A percentile compares a stretch with the other conserved stretches of the same genome.
These are phyloP conservation scores for Scylla paramamosain DNA, from an alignment of 1,140 invertebrate genomes.

Conservation along the genomic window DNA sequence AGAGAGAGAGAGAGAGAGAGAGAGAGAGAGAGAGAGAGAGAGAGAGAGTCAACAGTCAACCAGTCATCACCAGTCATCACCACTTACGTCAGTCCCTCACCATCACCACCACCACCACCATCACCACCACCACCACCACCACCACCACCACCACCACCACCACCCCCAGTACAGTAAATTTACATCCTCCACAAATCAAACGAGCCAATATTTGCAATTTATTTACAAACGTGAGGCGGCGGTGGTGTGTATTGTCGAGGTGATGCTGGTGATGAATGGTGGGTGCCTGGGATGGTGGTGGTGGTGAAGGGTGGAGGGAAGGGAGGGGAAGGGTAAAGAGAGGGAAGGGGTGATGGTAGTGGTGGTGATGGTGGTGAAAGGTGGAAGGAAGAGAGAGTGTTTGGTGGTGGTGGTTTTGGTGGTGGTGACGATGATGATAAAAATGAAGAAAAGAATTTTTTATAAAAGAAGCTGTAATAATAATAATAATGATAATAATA, in stretches of 20 bases:
- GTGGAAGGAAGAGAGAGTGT: neutral
- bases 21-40: neutral
- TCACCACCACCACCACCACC: neutral
- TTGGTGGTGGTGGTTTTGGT: too few species aligned
- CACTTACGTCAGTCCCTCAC: neutral
- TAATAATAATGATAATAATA: too few species aligned
- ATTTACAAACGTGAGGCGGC: slow-evolving; percentile 29
- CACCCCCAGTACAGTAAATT: neutral
- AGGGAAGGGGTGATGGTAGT: neutral
- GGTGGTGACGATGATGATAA: too few species aligned
- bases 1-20: slow-evolving; percentile 29
- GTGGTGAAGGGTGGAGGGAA: neutral
- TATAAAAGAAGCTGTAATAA: too few species aligned
- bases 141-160: neutral
- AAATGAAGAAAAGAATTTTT: too few species aligned
- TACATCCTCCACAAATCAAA: slow-evolving; percentile 43
- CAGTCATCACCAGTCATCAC: neutral
- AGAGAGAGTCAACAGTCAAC: neutral
- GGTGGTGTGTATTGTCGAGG: slow-evolving; percentile 32
- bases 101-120: too few species aligned
- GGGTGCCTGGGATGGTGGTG: neutral
- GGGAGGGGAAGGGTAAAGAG: neutral
- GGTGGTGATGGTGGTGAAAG: neutral
- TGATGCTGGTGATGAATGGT: neutral
- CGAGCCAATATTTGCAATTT: slow-evolving; percentile 39